Evolutionary conservation across 1,140 invertebrate species (phyloP).

Genomic region (Drosophila sechellia): DNA sequence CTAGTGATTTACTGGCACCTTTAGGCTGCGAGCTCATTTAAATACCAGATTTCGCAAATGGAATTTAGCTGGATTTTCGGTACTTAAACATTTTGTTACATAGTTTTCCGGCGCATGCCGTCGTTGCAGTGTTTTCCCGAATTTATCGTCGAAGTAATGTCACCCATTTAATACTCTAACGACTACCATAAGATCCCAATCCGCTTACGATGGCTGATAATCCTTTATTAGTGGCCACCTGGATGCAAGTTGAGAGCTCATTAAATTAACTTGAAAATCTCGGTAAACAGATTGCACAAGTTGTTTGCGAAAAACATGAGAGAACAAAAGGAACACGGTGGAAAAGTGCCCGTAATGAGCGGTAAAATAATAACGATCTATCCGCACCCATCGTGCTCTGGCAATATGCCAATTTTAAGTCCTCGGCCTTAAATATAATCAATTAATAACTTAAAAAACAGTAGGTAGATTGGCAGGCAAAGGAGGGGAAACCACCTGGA

Average conservation of each 20-base stretch:
- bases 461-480: neutral
- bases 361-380: conserved; percentile 58
- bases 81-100: neutral
- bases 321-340: neutral
- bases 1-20: neutral
- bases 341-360: conserved; percentile 61
- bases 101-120: neutral
- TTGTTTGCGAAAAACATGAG: neutral
- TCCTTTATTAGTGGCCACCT: conserved; percentile 14
- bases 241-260: conserved; percentile 10
- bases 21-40: neutral
- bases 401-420: conserved; percentile 78
- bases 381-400: conserved; percentile 30
- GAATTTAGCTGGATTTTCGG: neutral
- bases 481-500: conserved; percentile 50
- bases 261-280: conserved; percentile 37
- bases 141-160: neutral
- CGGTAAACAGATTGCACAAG: conserved; percentile 24
- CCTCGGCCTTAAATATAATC: conserved; percentile 73
- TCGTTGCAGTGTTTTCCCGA: neutral
- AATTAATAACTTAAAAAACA: conserved; percentile 76
- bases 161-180: conserved; percentile 10
- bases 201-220: neutral
- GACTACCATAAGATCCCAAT: conserved; percentile 11
- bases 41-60: neutral